Percentiles rank a stretch among this genome's conserved stretches.
These are phyloP conservation scores for Catotricha subobsoleta DNA, from an alignment of 2,888 invertebrate species.

Conservation along the genomic window DNA sequence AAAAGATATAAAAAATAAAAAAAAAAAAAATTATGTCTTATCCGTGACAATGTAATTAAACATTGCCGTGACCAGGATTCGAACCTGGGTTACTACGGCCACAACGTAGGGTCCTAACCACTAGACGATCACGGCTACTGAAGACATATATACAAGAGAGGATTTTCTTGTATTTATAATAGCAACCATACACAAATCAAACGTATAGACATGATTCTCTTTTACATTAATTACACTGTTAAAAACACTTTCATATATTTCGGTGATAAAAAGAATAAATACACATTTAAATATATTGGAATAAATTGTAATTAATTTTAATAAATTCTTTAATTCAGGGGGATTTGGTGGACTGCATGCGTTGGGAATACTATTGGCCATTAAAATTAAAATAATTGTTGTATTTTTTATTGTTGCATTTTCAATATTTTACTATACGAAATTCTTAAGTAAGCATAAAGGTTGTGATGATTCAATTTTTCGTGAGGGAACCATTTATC, in stretches of 20 bases:
- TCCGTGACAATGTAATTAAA: no score
- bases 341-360: conserved; percentile 21
- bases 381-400: conserved; percentile 26
- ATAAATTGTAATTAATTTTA: no score
- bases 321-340: conserved; percentile 4
- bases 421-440: conserved; percentile 17
- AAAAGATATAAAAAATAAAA: no score
- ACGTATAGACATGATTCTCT: no score
- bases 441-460: not conserved
- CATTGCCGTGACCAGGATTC: conserved; percentile 10
- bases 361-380: conserved; percentile 24
- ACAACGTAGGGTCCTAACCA: conserved; percentile 10
- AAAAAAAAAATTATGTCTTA: no score
- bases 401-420: conserved; percentile 26
- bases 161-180: not conserved
- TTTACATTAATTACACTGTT: no score
- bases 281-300: not conserved
- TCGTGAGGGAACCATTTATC: not conserved
- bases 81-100: conserved; percentile 10
- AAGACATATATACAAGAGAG: not conserved
- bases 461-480: no score
- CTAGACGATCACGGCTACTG: conserved; percentile 10
- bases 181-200: no score
- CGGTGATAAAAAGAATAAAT: no score
- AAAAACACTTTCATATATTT: no score